Evolutionary conservation across 2,888 invertebrate genomes (phyloP).

Genomic region (Loripinus fragilis): DNA sequence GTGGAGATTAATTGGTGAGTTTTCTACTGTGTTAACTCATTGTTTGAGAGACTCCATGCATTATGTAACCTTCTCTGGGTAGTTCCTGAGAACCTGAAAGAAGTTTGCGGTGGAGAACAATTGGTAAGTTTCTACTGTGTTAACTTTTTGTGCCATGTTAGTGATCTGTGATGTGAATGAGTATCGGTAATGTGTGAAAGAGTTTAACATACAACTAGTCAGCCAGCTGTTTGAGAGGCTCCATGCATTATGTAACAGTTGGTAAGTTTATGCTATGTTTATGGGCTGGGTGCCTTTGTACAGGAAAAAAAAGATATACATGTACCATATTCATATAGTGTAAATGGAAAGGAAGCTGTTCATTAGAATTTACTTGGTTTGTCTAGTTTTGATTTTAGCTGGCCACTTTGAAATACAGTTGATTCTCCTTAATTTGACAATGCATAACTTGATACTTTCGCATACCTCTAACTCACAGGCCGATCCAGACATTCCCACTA

Average conservation of each 20-base stretch:
- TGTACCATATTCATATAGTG: too few relatives aligned
- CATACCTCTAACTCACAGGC: too few relatives aligned
- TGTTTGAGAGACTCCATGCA: slow-evolving; percentile 98
- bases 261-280: too few relatives aligned
- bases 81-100: slow-evolving; percentile 97
- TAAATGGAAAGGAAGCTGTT: too few relatives aligned
- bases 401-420: too few relatives aligned
- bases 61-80: slow-evolving; percentile 97
- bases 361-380: too few relatives aligned
- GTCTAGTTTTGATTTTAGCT: too few relatives aligned
- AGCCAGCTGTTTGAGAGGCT: slow-evolving; percentile 96
- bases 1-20: slow-evolving; percentile 89
- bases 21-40: slow-evolving; percentile 91
- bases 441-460: too few relatives aligned
- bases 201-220: slow-evolving; percentile 90
- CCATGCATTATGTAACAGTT: slow-evolving; percentile 97
- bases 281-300: too few relatives aligned
- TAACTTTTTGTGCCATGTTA: slow-evolving; percentile 99
- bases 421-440: too few relatives aligned
- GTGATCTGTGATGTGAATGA: slow-evolving; percentile 99
- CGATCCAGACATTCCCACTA: too few relatives aligned
- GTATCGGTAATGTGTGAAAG: slow-evolving; percentile 95
- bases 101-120: slow-evolving; percentile 97
- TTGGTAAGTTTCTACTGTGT: slow-evolving; percentile 90
- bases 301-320: too few relatives aligned